phyloP scores from a whole-genome alignment of 2,888 invertebrate species.

The Sicus ferrugineus region DNA sequence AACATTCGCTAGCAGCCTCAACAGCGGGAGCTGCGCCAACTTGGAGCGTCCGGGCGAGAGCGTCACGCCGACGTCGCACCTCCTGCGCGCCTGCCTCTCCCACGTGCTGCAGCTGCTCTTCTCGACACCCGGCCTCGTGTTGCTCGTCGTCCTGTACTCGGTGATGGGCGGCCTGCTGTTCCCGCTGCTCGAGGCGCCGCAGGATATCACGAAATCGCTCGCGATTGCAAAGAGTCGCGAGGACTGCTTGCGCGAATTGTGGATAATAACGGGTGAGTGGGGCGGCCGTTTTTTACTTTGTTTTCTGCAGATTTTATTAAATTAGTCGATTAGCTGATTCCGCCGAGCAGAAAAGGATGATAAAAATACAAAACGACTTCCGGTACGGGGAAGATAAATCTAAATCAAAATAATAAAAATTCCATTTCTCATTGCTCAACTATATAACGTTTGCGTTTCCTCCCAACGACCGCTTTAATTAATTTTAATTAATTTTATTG shows the following conservation, averaged over 20 bases:
- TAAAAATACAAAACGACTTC: not conserved
- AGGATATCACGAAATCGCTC: constrained; percentile 70
- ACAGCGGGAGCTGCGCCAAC: constrained; percentile 3
- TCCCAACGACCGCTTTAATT: not conserved
- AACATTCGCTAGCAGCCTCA: constrained; percentile 5
- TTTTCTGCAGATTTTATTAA: not conserved
- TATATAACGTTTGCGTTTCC: not conserved
- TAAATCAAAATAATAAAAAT: too few relatives aligned
- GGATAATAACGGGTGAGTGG: constrained; percentile 79
- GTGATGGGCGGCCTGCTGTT: constrained; percentile 79
- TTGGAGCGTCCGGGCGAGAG: constrained; percentile 19
- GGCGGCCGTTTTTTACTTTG: not conserved
- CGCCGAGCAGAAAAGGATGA: not conserved
- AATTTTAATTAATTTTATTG: constrained; percentile 1
- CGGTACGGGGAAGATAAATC: too few relatives aligned
- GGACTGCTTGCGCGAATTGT: constrained; percentile 76
- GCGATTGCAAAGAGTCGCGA: constrained; percentile 72
- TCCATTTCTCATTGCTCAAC: not conserved
- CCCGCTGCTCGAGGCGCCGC: constrained; percentile 77
- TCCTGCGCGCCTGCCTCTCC: constrained; percentile 48
- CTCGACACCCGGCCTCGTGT: constrained; percentile 71
- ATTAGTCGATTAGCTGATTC: not conserved
- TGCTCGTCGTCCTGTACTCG: constrained; percentile 77
- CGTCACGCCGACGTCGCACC: constrained; percentile 14
- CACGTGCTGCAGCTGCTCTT: constrained; percentile 57